Evolutionary conservation across 2,113 vertebrate species (phyloP), one percentile per base, ranked within the genome.

Genomic region (Microcebus jonahi): DNA sequence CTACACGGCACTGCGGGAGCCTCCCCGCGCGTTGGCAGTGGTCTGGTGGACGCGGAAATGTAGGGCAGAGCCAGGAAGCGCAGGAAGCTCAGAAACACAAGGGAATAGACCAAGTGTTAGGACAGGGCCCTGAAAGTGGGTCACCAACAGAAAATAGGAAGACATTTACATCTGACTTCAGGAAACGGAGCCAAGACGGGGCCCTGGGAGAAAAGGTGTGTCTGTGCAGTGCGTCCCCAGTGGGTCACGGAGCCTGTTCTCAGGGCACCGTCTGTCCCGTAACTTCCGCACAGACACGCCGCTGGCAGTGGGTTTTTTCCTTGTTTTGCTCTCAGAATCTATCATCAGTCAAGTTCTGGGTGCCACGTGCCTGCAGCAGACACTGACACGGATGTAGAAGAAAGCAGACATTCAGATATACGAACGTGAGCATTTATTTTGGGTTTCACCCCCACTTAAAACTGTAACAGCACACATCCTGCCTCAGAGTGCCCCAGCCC

Each of bases 21-120:
- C 75, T 23, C 31, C 15, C 0, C 1, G 2, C 6, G 4, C 4
- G 1, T 15, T 11, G 25, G 53, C 63, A 67, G 9, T 7, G 8
- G 36, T 8, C 1, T 23, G 48, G 65, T 1, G 6, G 70, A 53
- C 70, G 18, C 25, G 21, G 27, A 53, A 67, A 92, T 42, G 17
- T 20, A 48, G 53, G n/a, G 34, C 20, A 42, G 23, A 0, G 0
- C 45, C 4, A 4, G 53, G 63, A 61, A 61, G 63, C n/a, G 3
- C 23, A 21, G 59, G 67, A 77, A 21, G 3, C 53, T 50, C 68
- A 39, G 68, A 79, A 59, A 63, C 55, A 50, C 61, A 48, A 67
- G 45, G 76, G n/a, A 45, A 11, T 27, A 70, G 67, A 53, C 50
- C 21, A 0, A 17, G 29, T 25, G 12, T 45, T 70, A 27, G 8